Base-by-base conservation (phyloP, 2,888 invertebrate genomes). In the Protonemura montana region DNA sequence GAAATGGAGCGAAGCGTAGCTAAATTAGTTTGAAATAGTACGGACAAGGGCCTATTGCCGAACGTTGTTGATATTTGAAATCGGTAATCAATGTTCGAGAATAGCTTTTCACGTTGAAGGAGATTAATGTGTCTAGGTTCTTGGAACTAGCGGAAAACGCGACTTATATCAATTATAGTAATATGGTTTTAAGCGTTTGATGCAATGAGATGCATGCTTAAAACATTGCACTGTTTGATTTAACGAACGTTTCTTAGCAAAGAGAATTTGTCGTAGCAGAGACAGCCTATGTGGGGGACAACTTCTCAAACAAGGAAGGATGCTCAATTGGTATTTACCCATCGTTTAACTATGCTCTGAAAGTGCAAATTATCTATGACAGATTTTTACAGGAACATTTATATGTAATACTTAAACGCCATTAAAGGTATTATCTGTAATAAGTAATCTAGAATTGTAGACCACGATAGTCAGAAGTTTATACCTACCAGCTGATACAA, bases 51-150 rank as follows among this genome's bases (percentile, higher is more conserved):
- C 41, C 41, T 10, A 59, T 59, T 1, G 21, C 59, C 7, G 13
- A 35, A 59, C 59, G 1, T 13, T 13, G 59, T 59, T 59, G 59
- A 59, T 59, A 10, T 59, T 59, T 13, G 59, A 21, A 59, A 59
- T 59, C 59, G 59, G 21, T 59, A 59, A 59, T 59, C 59, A 21
- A 78, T 25, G 26, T 78, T 78, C 10, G 28, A 25, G 27, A 13
- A 25, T 26, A 5, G 16, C 35, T 27, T 78, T 78, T 28, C 78
- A 78, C 10, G 10, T 5, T 78, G 78, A 26, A 10, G 78, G 27
- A 27, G 78, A 78, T 78, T 78, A 78, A 78, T 78, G 26, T 78
- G 78, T 78, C 78, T 28, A 78, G 26, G 28, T 78, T 78, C 78
- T 78, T 10, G n/a, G 28, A 78, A 78, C n/a, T 27, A 35, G 35